Evolutionary conservation across 1,140 invertebrate genomes (phyloP).

Genomic region (Tetramorium simillimum): DNA sequence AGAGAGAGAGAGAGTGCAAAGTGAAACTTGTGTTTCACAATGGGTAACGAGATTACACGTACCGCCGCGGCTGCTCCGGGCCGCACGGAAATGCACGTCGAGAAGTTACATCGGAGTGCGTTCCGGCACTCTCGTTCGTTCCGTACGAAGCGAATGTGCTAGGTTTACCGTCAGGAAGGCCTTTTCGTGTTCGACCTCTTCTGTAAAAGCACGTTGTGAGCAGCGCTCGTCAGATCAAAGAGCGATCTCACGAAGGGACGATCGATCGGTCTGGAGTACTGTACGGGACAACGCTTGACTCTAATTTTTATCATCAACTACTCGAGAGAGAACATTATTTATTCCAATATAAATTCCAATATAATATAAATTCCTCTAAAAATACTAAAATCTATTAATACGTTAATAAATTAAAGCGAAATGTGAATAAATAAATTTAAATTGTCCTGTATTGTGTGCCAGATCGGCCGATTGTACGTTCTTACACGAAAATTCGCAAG

Average conservation of each 20-base stretch:
- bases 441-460: not conserved
- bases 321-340: not conserved
- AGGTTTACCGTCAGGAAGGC: slow-evolving; percentile 33
- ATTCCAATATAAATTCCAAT: not conserved
- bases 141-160: slow-evolving; percentile 21
- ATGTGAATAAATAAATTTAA: not conserved
- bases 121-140: slow-evolving; percentile 23
- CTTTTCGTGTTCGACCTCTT: slow-evolving; percentile 17
- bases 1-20: not conserved
- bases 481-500: slow-evolving; percentile 3
- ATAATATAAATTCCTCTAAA: not conserved
- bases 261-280: slow-evolving; percentile 19
- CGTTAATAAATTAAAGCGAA: not conserved
- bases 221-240: slow-evolving; percentile 32
- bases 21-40: slow-evolving; percentile 47
- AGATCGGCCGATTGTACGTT: not conserved
- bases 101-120: slow-evolving; percentile 48
- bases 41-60: slow-evolving; percentile 48
- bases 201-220: slow-evolving; percentile 17
- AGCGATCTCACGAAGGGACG: slow-evolving; percentile 22
- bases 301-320: not conserved
- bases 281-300: not conserved
- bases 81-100: slow-evolving; percentile 46
- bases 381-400: not conserved
- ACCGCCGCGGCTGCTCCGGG: not conserved